phyloP scores from a whole-genome alignment of 2,888 invertebrate genomes.

The Cephus pygmeus region DNA sequence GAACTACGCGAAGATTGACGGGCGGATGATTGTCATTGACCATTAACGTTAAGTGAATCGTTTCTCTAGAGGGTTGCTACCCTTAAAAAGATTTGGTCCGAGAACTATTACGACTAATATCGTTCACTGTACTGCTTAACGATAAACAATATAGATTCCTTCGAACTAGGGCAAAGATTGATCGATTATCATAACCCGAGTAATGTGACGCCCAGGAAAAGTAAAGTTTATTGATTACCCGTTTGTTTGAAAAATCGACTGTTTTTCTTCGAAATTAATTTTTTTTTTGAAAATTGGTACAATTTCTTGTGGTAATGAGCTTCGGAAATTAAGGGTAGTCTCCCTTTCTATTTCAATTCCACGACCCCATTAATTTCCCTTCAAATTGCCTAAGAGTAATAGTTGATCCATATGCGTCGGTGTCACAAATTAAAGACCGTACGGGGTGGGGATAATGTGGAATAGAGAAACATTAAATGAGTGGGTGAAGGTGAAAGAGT shows the following conservation, averaged over 20 bases:
- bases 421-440: background rate
- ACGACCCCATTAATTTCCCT: slow-evolving; percentile 55
- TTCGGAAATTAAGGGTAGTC: background rate
- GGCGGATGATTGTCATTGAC: background rate
- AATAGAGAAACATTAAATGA: background rate
- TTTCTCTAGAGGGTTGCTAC: background rate
- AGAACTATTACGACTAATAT: background rate
- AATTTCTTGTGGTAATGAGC: background rate
- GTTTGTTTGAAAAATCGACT: no score
- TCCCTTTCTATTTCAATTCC: slow-evolving; percentile 9
- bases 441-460: background rate
- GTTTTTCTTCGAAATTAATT: no score
- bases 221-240: no score
- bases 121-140: background rate
- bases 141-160: background rate
- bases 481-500: background rate
- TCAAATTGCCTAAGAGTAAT: slow-evolving; percentile 45
- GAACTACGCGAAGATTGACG: background rate
- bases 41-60: background rate
- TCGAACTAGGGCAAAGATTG: background rate
- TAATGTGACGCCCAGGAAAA: no score
- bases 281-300: no score
- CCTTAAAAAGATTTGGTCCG: background rate
- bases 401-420: slow-evolving; percentile 32
- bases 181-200: background rate